Percentiles rank a stretch among this genome's conserved stretches.
Evolutionary conservation across 1,140 invertebrate species (phyloP).

Genomic region (Galendromus occidentalis): DNA sequence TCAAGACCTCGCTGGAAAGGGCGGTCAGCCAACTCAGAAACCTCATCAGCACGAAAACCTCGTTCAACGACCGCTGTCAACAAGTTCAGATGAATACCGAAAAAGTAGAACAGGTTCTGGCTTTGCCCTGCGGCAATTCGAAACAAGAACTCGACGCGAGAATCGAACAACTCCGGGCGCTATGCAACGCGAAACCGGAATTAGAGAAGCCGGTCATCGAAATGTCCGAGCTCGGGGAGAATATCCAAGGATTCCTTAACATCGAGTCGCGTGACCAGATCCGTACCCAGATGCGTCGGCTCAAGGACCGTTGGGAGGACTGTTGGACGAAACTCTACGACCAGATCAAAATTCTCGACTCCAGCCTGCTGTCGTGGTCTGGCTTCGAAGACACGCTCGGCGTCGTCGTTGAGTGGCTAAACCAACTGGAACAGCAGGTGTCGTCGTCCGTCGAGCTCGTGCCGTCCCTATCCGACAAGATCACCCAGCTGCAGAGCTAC

Average conservation of each 20-base stretch:
- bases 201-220: constrained; percentile 33
- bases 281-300: constrained; percentile 50
- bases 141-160: neutral
- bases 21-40: neutral
- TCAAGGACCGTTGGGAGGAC: constrained; percentile 60
- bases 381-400: constrained; percentile 52
- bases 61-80: neutral
- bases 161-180: constrained; percentile 13
- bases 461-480: constrained; percentile 59
- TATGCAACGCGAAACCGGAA: constrained; percentile 36
- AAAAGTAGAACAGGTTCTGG: neutral
- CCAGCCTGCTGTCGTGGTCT: constrained; percentile 58
- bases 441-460: constrained; percentile 41
- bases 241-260: constrained; percentile 60
- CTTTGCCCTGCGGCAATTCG: neutral
- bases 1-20: neutral
- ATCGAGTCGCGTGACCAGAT: constrained; percentile 64
- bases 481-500: constrained; percentile 51
- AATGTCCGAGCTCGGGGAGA: constrained; percentile 54
- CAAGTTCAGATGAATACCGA: neutral
- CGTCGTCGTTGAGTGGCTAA: constrained; percentile 46
- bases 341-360: constrained; percentile 64
- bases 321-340: constrained; percentile 60
- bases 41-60: neutral
- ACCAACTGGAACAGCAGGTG: constrained; percentile 46